phyloP scores from a whole-genome alignment of 1,140 invertebrate genomes.

The Danaus melanippus region DNA sequence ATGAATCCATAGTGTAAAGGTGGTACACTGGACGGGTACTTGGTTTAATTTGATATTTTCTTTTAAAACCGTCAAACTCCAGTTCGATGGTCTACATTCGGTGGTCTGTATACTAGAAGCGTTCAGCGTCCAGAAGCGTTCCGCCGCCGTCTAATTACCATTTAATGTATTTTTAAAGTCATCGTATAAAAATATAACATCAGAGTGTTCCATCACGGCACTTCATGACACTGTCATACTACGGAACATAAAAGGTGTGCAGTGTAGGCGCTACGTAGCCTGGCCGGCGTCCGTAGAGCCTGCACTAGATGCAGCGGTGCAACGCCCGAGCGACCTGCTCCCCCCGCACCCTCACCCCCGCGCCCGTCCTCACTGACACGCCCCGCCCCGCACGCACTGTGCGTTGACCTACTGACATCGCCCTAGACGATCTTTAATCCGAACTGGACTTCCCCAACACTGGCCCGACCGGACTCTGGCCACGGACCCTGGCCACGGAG shows the following conservation, averaged over 20 bases:
- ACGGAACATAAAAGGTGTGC: conserved; percentile 22
- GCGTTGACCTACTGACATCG: conserved; percentile 67
- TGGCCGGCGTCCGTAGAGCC: conserved; percentile 43
- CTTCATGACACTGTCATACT: conserved; percentile 16
- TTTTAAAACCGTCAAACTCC: too few species aligned
- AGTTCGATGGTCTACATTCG: too few species aligned
- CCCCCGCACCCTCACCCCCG: conserved; percentile 20
- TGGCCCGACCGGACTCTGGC: conserved; percentile 15
- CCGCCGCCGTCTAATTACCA: conserved; percentile 9
- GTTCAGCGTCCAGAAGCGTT: too few species aligned
- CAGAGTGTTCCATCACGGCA: conserved; percentile 10
- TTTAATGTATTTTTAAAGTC: conserved; percentile 15
- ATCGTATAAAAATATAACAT: conserved; percentile 5
- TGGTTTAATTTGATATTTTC: too few species aligned
- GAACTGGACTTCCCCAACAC: conserved; percentile 35
- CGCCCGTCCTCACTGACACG: conserved; percentile 28
- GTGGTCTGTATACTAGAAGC: too few species aligned
- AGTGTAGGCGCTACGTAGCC: conserved; percentile 33
- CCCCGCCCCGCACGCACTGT: conserved; percentile 59
- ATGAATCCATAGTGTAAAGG: too few species aligned
- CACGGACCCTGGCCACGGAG: too few species aligned
- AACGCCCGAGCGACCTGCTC: conserved; percentile 48
- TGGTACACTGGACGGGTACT: too few species aligned
- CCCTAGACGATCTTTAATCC: conserved; percentile 63
- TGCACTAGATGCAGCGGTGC: conserved; percentile 55